These are phyloP conservation scores for Xylocopa sonorina DNA, from an alignment of 1,140 invertebrate genomes.

Conservation along the genomic window DNA sequence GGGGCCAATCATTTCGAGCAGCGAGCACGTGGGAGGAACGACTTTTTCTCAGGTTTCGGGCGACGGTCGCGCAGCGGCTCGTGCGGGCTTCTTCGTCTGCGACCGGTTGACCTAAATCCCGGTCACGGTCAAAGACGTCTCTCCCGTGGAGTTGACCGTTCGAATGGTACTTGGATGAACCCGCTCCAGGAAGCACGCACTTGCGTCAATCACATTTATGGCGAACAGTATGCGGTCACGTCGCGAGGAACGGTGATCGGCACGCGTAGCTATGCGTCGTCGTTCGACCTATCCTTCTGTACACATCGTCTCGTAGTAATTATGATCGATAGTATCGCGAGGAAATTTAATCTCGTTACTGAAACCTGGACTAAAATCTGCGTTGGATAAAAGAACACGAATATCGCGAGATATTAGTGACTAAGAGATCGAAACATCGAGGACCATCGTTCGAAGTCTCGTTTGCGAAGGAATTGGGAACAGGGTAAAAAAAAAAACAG, in stretches of 20 bases:
- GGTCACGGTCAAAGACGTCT: constrained; percentile 77
- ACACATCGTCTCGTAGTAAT: no score
- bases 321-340: background rate
- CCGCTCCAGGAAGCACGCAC: constrained; percentile 30
- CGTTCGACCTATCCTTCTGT: background rate
- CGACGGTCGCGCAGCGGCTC: constrained; percentile 22
- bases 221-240: constrained; percentile 36
- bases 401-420: background rate
- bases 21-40: constrained; percentile 17
- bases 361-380: background rate
- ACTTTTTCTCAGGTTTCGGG: constrained; percentile 31
- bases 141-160: constrained; percentile 55
- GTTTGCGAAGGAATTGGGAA: no score
- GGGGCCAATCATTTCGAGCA: constrained; percentile 35
- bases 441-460: no score
- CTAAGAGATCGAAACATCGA: no score
- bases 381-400: background rate
- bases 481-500: background rate
- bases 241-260: constrained; percentile 6
- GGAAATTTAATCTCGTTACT: background rate
- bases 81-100: constrained; percentile 80
- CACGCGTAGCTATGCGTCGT: constrained; percentile 22
- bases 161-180: constrained; percentile 32
- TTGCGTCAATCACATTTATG: constrained; percentile 23
- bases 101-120: constrained; percentile 83